Conservation (phyloP, 2,888 invertebrate species). For the Serripes groenlandicus region DNA sequence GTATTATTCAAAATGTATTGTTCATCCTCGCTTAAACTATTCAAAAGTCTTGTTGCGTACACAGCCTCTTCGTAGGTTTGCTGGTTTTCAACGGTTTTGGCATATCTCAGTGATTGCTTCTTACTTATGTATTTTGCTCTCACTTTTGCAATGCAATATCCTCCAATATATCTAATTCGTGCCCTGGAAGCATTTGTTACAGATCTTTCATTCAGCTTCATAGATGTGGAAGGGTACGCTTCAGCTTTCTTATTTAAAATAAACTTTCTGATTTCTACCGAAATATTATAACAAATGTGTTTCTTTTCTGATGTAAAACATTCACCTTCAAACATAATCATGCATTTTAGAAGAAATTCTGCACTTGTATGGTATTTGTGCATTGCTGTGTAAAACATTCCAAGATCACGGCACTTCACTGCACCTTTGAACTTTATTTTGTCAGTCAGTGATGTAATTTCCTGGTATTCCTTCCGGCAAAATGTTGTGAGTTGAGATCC, state of each 20-base stretch:
- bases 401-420: slow-evolving; percentile 28
- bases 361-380: slow-evolving; percentile 31
- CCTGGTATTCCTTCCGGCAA: slow-evolving; percentile 20
- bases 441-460: slow-evolving; percentile 10
- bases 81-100: slow-evolving; percentile 11
- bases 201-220: slow-evolving; percentile 18
- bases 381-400: slow-evolving; percentile 22
- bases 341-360: slow-evolving; percentile 32
- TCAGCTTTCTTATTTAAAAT: slow-evolving; percentile 21
- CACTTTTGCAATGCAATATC: slow-evolving; percentile 46
- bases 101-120: slow-evolving; percentile 28
- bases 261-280: slow-evolving; percentile 28
- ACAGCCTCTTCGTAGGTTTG: slow-evolving; percentile 37
- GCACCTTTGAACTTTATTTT: slow-evolving; percentile 19
- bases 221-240: slow-evolving; percentile 8
- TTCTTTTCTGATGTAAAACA: slow-evolving; percentile 25
- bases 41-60: slow-evolving; percentile 30
- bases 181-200: slow-evolving; percentile 52
- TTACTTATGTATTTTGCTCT: slow-evolving; percentile 36
- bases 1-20: slow-evolving; percentile 30
- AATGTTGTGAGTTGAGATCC: slow-evolving; percentile 15
- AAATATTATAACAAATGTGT: slow-evolving; percentile 41
- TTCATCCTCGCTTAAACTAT: slow-evolving; percentile 46
- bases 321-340: slow-evolving; percentile 41
- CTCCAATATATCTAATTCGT: slow-evolving; percentile 55